phyloP scores from a whole-genome alignment of 2,888 invertebrate species.

The Idaea dimidiata region DNA sequence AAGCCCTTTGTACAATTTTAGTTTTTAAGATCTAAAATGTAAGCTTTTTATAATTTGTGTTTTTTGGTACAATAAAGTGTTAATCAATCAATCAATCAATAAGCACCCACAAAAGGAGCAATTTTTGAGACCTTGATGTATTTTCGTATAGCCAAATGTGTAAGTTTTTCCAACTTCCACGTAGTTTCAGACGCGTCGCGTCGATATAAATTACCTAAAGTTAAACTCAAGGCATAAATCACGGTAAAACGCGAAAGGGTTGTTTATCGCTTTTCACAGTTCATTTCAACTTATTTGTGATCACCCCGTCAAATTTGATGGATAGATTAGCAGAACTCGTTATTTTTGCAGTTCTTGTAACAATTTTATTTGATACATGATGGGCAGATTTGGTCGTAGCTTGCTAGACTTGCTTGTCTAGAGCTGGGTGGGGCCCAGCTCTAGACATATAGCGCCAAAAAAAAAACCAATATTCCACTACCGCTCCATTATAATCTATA shows the following conservation, averaged over 20 bases:
- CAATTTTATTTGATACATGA: not conserved
- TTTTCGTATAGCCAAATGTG: not conserved
- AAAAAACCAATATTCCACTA: no score
- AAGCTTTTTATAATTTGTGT: no score
- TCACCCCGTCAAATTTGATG: not conserved
- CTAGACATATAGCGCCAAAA: no score
- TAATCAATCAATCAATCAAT: no score
- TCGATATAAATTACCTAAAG: not conserved
- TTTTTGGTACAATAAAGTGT: no score
- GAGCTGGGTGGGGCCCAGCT: no score
- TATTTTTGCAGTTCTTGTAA: not conserved
- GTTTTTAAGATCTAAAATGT: no score
- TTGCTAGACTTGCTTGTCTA: no score
- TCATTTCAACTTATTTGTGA: not conserved
- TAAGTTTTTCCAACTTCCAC: not conserved
- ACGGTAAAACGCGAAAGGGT: not conserved
- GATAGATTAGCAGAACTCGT: not conserved
- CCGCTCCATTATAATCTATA: no score
- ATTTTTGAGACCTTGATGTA: not conserved
- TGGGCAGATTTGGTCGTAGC: not conserved
- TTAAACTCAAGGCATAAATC: not conserved
- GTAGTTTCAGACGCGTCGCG: not conserved
- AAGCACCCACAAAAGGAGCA: no score
- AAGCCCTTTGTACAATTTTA: no score
- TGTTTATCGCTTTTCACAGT: not conserved